These are phyloP conservation scores for Chaetops frenatus DNA, from an alignment of 2,113 vertebrate species.

Conservation along the genomic window DNA sequence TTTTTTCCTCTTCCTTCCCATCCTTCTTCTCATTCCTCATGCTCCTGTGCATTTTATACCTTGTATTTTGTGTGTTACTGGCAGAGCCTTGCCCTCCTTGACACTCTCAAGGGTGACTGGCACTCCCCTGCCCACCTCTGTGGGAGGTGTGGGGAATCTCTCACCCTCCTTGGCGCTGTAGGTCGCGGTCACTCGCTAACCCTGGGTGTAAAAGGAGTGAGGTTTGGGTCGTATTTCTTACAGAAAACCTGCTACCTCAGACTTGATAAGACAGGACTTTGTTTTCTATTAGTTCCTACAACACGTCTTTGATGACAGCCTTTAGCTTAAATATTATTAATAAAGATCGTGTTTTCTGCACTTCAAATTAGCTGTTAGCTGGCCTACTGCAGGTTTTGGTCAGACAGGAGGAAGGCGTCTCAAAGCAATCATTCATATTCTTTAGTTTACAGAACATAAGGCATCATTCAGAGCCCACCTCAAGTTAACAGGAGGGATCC, in stretches of 20 bases:
- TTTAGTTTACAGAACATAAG: neutral
- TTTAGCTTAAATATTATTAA: neutral
- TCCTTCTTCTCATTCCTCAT: neutral
- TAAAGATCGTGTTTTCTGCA: neutral
- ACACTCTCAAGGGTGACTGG: neutral
- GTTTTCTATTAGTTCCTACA: neutral
- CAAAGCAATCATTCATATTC: neutral
- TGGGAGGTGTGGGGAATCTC: fast-evolving
- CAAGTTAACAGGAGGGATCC: neutral
- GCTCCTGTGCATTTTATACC: neutral
- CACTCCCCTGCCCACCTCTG: neutral
- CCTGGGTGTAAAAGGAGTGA: neutral
- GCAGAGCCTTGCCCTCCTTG: neutral
- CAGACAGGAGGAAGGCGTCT: neutral
- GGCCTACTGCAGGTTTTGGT: neutral
- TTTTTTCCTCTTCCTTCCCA: neutral
- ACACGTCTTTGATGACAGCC: neutral
- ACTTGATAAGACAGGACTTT: neutral
- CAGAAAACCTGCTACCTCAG: neutral
- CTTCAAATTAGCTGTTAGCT: neutral
- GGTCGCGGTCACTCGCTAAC: fast-evolving
- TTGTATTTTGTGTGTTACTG: neutral
- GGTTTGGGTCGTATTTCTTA: neutral
- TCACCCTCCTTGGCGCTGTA: neutral
- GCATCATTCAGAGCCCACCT: neutral